Evolutionary conservation across 1,140 invertebrate species (phyloP), one percentile per base, ranked within the genome.

Genomic region (Megathymus violae): DNA sequence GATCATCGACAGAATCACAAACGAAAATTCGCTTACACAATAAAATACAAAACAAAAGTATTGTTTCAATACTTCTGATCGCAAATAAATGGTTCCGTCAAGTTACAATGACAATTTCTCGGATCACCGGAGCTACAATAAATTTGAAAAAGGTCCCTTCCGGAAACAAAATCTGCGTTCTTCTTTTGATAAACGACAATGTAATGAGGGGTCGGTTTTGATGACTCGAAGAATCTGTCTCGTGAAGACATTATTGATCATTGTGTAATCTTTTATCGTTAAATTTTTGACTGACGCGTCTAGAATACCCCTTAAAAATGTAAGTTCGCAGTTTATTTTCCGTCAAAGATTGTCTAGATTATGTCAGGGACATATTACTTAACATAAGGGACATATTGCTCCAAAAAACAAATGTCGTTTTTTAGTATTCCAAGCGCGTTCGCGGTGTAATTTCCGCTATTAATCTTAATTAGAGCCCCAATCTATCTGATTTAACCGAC

Each of bases 21-120:
- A 67, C 71, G 66, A 69, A 76, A 69, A 73, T 70, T 78, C 74
- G 76, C 79, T 81, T 81, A 71, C 78, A 82, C 82, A n/a, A n/a
- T n/a, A n/a, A n/a, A 84, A 82, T 74, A 82, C 75, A 79, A 76
- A 70, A 81, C 76, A 80, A 69, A 51, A 73, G 74, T 78, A 74
- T 78, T 69, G 62, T 64, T n/a, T n/a, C n/a, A n/a, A n/a, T n/a
- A n/a, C n/a, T 66, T 71, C 76, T 78, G 80, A 82, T 80, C 78
- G 74, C 67, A 81, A 82, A 82, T 80, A 85, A 81, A 82, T 82
- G 82, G 80, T 76, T 71, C 67, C 67, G 63, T 72, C 69, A 74
- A 82, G 75, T 77, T 82, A 82, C 79, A 74, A 72, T 71, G 74
- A 76, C 80, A 82, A 85, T 85, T 85, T 82, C 62, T 63, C 77